Evolutionary conservation across 2,888 invertebrate species (phyloP), one percentile per base, ranked within the genome.

Genomic region (Choreutis nemorana): DNA sequence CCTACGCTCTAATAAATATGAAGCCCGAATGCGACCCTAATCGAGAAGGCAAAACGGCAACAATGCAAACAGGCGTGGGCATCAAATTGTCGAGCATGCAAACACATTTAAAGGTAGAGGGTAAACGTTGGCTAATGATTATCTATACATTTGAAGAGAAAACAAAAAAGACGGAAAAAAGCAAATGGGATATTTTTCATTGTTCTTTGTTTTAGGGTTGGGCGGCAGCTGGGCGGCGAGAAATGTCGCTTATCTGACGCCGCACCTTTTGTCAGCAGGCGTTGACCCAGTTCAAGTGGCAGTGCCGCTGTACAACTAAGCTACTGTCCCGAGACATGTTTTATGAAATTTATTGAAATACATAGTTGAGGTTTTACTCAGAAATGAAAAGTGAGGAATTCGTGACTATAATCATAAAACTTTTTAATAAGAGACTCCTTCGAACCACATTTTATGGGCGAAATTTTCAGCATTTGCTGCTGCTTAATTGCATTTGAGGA

Each of bases 191-290:
- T 60, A 58, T 63, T 65, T 67, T 67, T 60, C 61, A 63, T 63
- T 61, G 62, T 56, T 66, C 66, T 70, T 73, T 75, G 70, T 73
- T 72, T 68, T 50, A 55, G 57, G 61, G 55, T 59, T 56, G 53
- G 50, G 55, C 58, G 64, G 59, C 66, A 22, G 22, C 22, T 16
- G 12, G 33, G 30, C 64, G 63, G 56, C 64, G 68, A 68, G 59
- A 65, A 67, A 64, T 60, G 63, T 57, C 62, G 70, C 66, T 73
- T 75, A 72, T 75, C 70, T 65, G 62, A 60, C 62, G 66, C 64
- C 71, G 59, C 75, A 75, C 78, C 77, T 77, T 73, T 77, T 71
- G 71, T 68, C 56, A 54, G 63, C 57, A 65, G 66, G 68, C 68
- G 67, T 66, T 75, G 77, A 75, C 77, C 78, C 59, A 75, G 58